Evolutionary conservation across 2,797 vertebrate genomes (phyloP), one percentile per base, ranked within the genome.

Genomic region (Eidolon dupreanum): DNA sequence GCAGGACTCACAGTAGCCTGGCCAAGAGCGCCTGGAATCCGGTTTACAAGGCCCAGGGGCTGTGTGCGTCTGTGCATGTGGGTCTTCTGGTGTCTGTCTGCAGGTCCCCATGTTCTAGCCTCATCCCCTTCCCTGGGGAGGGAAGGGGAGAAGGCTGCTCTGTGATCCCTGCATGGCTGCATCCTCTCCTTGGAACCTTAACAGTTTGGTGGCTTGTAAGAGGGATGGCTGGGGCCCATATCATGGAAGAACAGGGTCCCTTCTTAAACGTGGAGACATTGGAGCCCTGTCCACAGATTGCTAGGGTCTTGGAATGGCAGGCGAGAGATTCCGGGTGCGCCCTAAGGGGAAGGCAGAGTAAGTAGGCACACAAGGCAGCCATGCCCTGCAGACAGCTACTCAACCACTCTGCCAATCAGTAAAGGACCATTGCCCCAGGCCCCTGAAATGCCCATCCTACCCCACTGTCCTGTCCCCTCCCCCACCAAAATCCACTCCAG

Each of bases 1-100:
- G 33, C 84, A 28, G 15, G 84, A 51, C 90, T 57, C 16, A 0
- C 4, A 22, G 59, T 78, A 78, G 88, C 88, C 79, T 31, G n/a
- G 91, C 95, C 78, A 68, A 94, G 55, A 77, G 92, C 13, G 61
- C 83, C 94, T 85, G 93, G 89, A 96, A 95, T 96, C 79, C 0
- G 2, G 33, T 94, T 96, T 93, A 81, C 1, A 2, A 96, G 94
- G 75, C 92, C 79, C 28, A 22, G 82, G 63, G 59, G 36, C 89
- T n/a, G n/a, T 46, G 43, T 11, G 53, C 9, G 2, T 49, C 57
- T 70, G 41, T 36, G 13, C 2, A 1, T 2, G n/a, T 0, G 26
- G 26, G 28, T 41, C 65, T 75, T 49, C 79, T 87, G 65, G 26
- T 87, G 33, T 96, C 43, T 36, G n/a, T 61, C 75, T 11, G 31